phyloP scores from a whole-genome alignment of 2,113 vertebrate species.

The Prionailurus viverrinus region DNA sequence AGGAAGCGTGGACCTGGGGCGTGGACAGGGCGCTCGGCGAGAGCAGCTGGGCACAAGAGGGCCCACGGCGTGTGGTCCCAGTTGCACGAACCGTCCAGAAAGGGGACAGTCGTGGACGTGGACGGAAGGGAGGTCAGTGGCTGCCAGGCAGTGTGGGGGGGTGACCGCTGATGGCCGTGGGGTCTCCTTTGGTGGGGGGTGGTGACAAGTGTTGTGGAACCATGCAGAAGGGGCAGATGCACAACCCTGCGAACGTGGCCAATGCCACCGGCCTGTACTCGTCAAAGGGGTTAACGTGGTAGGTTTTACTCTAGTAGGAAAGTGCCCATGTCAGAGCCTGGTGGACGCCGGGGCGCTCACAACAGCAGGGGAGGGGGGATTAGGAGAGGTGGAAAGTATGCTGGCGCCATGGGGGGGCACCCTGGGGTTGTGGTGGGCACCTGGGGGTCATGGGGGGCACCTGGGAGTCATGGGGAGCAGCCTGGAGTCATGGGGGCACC shows the following conservation, averaged over 20 bases:
- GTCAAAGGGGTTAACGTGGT: background rate
- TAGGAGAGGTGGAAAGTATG: no score
- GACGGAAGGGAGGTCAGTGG: background rate
- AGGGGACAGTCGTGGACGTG: background rate
- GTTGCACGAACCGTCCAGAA: background rate
- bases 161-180: background rate
- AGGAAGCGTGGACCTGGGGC: background rate
- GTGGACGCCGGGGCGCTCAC: fast-evolving
- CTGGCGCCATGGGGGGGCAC: no score
- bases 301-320: background rate
- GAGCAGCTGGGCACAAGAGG: fast-evolving
- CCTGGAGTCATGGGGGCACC: no score
- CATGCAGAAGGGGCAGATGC: background rate
- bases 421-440: no score
- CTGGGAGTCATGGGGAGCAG: no score
- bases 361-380: background rate
- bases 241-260: background rate
- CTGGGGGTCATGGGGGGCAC: no score
- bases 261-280: background rate
- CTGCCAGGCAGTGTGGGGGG: background rate
- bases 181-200: fast-evolving
- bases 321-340: no score
- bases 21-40: background rate
- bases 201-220: background rate
- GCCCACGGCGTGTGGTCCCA: background rate